Base-by-base conservation (phyloP, 2,113 vertebrate genomes). In the Ceuthmochares aereus region DNA sequence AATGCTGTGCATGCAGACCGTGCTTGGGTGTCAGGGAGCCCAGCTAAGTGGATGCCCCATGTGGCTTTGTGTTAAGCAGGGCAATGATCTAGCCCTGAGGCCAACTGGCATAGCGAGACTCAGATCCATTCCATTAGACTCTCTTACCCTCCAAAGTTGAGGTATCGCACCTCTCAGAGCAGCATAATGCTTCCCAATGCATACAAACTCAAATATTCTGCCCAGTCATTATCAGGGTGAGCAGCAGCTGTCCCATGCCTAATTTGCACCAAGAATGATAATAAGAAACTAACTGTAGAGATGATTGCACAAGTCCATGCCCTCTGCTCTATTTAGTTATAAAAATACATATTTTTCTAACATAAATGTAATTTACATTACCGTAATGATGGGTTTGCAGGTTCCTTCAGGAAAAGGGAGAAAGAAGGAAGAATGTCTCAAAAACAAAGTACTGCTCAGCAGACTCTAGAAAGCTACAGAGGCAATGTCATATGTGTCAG, bases 141-240 rank as follows among this genome's bases (percentile, higher is more conserved):
- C 12, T 76, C 18, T 32, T 70, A 19, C 27, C 30, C 12, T 56
- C 51, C 66, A 83, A 89, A 89, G 10, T 34, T n/a, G 56, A 58
- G 22, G 36, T 3, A 12, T 7, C 3, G 0, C 69, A 52, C 4
- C 17, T 64, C 26, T 72, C 56, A 56, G 47, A 43, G 17, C 15
- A 74, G 8, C 5, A 21, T 25, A 25, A 55, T 37, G 11, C 11
- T 77, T 47, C 21, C 17, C 8, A 32, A 17, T 2, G 1, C 9
- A 66, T 20, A 49, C 8, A 74, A 64, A 37, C 6, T 56, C 51
- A 26, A 14, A 54, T 60, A 11, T 21, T 62, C 29, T 66, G 11
- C 45, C 45, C 29, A 34, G 51, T 2, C 16, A 3, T 49, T 66
- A 34, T 26, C 47, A 0, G 0, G 3, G 18, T 11, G 22, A 59